phyloP scores from a whole-genome alignment of 2,797 vertebrate genomes.

The Cichlasoma orientale region DNA sequence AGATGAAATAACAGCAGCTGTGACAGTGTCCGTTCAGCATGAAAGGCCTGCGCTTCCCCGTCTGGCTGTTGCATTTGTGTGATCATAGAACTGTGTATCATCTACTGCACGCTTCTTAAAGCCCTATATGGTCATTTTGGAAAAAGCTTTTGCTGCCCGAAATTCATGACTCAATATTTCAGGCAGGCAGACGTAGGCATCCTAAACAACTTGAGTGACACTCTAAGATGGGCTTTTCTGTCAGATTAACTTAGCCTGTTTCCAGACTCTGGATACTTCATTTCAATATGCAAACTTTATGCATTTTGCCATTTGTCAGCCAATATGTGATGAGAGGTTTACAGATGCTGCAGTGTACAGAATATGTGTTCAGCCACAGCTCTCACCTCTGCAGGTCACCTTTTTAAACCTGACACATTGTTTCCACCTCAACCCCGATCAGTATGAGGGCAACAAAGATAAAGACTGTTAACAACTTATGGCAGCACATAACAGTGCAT shows the following conservation, averaged over 20 bases:
- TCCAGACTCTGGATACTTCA: conserved; percentile 8
- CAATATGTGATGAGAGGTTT: background rate
- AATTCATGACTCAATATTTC: conserved; percentile 26
- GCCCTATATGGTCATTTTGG: background rate
- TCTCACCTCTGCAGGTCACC: too few relatives aligned
- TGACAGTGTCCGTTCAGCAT: conserved; percentile 6
- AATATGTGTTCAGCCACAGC: background rate
- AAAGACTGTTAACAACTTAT: background rate
- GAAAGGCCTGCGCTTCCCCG: background rate
- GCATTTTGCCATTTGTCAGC: background rate
- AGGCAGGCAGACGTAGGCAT: conserved; percentile 7
- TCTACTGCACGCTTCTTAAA: background rate
- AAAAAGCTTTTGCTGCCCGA: conserved; percentile 15
- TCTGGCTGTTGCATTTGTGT: background rate
- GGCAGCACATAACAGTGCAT: background rate
- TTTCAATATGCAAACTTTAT: conserved; percentile 1
- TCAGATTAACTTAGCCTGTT: conserved; percentile 2
- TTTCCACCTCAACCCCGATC: background rate
- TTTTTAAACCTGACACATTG: background rate
- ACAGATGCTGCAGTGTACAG: background rate
- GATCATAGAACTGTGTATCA: background rate
- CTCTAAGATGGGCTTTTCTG: background rate
- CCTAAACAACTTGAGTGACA: conserved; percentile 17
- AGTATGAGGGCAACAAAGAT: background rate
- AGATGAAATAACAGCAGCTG: conserved; percentile 5